phyloP scores from a whole-genome alignment of 2,888 invertebrate genomes.

The Acleris holmiana region DNA sequence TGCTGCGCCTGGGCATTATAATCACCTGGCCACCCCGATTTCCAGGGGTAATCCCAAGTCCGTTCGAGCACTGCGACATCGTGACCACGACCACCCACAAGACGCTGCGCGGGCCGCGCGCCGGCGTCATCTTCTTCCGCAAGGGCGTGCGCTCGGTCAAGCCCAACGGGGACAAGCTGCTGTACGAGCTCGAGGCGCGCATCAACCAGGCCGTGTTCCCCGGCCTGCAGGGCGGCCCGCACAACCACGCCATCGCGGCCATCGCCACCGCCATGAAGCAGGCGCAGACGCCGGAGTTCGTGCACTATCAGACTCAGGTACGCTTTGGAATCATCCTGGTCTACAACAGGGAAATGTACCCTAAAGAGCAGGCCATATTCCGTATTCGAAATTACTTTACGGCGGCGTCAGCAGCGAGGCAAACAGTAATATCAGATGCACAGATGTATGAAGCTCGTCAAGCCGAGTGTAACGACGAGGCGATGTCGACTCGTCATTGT shows the following conservation, averaged over 20 bases:
- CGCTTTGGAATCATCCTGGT: neutral
- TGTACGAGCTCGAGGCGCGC: conserved; percentile 94
- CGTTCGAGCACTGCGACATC: conserved; percentile 95
- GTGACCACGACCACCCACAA: conserved; percentile 98
- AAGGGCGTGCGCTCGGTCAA: conserved; percentile 92
- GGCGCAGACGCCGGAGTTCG: conserved; percentile 91
- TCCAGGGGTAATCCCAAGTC: conserved; percentile 91
- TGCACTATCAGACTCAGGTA: conserved; percentile 92
- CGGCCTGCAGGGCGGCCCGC: conserved; percentile 98
- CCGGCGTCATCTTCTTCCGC: conserved; percentile 96
- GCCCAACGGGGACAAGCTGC: conserved; percentile 91
- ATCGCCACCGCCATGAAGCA: conserved; percentile 98
- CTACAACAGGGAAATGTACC: neutral
- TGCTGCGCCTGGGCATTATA: too few species aligned
- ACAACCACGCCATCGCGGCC: conserved; percentile 98
- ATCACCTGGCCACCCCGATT: neutral
- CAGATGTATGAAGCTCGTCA: too few species aligned
- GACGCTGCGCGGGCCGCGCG: conserved; percentile 94
- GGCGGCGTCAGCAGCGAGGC: too few species aligned
- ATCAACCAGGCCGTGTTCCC: conserved; percentile 97
- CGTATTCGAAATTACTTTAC: too few species aligned
- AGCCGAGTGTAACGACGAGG: too few species aligned
- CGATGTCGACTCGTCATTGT: too few species aligned
- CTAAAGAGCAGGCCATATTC: too few species aligned
- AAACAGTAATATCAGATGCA: too few species aligned